phyloP scores from a whole-genome alignment of 2,113 vertebrate species.

The Xerus inauris region DNA sequence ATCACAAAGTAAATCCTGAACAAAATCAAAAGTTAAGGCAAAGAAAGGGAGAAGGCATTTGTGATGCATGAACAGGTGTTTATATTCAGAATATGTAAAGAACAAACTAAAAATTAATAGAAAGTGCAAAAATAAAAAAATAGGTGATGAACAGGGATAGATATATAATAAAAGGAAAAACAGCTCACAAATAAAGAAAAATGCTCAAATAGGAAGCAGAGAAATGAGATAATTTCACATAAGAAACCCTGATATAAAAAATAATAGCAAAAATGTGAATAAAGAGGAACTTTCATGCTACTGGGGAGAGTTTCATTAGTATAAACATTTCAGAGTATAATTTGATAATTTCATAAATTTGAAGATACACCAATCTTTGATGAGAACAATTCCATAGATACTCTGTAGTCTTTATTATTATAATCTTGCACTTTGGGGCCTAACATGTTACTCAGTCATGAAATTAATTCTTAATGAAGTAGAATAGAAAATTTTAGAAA shows the following conservation, averaged over 20 bases:
- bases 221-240: slow-evolving; percentile 11
- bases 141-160: not conserved
- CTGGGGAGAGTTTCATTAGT: not conserved
- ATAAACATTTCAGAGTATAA: not conserved
- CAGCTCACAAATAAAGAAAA: not conserved
- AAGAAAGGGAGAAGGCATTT: slow-evolving; percentile 8
- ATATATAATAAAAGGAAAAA: not conserved
- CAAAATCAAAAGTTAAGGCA: not conserved
- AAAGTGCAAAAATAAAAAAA: not conserved
- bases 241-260: not conserved
- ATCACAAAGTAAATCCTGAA: not conserved
- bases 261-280: not conserved
- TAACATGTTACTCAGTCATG: not conserved
- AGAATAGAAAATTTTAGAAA: not conserved
- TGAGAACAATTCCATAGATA: not conserved
- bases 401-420: not conserved
- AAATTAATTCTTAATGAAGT: slow-evolving; percentile 9
- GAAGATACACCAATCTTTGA: not conserved
- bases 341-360: not conserved
- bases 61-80: not conserved
- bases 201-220: not conserved
- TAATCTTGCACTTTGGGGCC: not conserved
- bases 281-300: not conserved
- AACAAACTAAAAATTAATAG: slow-evolving; percentile 23
- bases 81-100: slow-evolving; percentile 32